Evolutionary conservation across 2,888 invertebrate species (phyloP).

Genomic region (Chydorus sphaericus): DNA sequence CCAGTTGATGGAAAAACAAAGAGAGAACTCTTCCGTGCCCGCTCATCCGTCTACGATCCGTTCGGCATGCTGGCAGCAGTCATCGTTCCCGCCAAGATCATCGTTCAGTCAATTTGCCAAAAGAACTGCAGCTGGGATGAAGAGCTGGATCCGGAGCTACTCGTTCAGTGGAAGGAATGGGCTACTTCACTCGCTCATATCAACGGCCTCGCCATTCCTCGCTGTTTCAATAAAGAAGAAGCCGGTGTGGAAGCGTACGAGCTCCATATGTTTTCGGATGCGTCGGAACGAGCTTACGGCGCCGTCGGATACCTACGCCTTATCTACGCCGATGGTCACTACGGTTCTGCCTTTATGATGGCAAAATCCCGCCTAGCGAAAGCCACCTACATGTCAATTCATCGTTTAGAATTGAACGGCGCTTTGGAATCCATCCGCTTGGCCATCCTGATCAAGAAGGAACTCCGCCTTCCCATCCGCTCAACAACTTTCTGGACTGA

Average conservation of each 20-base stretch:
- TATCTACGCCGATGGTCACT: not conserved
- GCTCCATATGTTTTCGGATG: constrained; percentile 6
- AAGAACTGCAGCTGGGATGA: constrained; percentile 20
- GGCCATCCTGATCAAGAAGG: not conserved
- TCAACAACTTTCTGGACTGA: constrained; percentile 17
- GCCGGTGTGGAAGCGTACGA: not conserved
- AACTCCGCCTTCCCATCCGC: constrained; percentile 7
- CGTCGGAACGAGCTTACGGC: not conserved
- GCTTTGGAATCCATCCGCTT: constrained; percentile 3
- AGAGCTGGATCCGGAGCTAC: not conserved
- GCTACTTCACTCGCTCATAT: not conserved
- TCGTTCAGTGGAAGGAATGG: not conserved
- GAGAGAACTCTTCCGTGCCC: constrained; percentile 17
- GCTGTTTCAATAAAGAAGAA: not conserved
- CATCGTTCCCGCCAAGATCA: constrained; percentile 18
- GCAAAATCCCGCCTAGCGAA: constrained; percentile 9
- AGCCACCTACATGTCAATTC: constrained; percentile 3
- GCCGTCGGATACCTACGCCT: constrained; percentile 1
- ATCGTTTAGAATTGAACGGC: constrained; percentile 4
- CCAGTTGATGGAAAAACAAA: constrained; percentile 16
- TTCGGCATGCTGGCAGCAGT: constrained; percentile 20
- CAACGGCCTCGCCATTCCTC: not conserved
- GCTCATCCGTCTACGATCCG: constrained; percentile 22
- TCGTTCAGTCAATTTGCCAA: constrained; percentile 22
- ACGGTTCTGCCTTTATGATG: not conserved